phyloP scores from a whole-genome alignment of 2,113 vertebrate genomes.

The Myxocyprinus asiaticus region DNA sequence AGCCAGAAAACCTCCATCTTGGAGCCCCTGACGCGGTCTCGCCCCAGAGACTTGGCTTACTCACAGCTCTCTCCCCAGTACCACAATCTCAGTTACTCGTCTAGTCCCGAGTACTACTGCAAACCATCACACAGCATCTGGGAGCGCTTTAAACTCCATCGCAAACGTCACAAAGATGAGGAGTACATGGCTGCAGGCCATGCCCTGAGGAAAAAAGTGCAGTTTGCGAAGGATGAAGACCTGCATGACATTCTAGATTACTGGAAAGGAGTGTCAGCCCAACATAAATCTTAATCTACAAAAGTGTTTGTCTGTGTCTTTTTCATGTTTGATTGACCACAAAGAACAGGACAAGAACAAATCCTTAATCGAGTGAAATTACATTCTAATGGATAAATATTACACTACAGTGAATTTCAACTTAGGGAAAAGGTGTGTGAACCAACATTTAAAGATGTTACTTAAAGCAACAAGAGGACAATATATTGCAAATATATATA shows the following conservation, averaged over 20 bases:
- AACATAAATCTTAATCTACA: conserved; percentile 93
- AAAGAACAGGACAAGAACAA: conserved; percentile 65
- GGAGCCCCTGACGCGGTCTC: conserved; percentile 91
- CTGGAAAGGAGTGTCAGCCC: conserved; percentile 98
- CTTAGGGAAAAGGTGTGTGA: conserved; percentile 70
- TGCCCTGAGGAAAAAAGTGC: conserved; percentile 96
- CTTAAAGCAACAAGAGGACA: conserved; percentile 72
- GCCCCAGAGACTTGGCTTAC: conserved; percentile 93
- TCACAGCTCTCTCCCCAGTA: conserved; percentile 94
- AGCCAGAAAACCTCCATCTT: conserved; percentile 90
- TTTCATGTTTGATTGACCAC: conserved; percentile 65
- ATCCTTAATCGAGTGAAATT: conserved; percentile 68
- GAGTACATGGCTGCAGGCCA: conserved; percentile 97
- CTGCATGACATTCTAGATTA: conserved; percentile 99
- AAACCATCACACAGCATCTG: conserved; percentile 95
- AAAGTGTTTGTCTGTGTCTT: conserved; percentile 62
- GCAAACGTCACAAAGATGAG: conserved; percentile 92
- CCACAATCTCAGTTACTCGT: conserved; percentile 92
- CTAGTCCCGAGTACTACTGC: conserved; percentile 93
- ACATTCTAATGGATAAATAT: conserved; percentile 69
- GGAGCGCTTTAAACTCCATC: conserved; percentile 93
- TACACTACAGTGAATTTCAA: conserved; percentile 70
- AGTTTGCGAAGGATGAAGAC: conserved; percentile 99
- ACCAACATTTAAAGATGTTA: conserved; percentile 73
- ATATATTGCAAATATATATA: conserved; percentile 74